phyloP scores from a whole-genome alignment of 1,140 invertebrate genomes.

The Archivesica marissinica region DNA sequence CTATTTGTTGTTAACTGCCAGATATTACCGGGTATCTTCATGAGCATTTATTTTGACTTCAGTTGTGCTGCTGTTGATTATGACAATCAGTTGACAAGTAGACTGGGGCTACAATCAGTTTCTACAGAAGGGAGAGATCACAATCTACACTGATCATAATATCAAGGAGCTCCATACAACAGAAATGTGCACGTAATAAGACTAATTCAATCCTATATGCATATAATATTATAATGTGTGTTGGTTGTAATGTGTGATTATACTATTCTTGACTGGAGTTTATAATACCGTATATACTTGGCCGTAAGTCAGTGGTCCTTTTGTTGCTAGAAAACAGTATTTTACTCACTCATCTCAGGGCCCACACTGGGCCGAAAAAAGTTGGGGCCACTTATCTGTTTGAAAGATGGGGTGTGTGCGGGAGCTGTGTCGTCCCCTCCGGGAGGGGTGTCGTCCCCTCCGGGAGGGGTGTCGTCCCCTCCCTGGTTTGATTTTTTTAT shows the following conservation, averaged over 20 bases:
- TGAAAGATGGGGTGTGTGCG: no score
- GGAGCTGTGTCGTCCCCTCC: no score
- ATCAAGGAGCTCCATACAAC: not conserved
- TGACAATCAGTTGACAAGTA: not conserved
- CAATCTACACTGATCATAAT: constrained; percentile 17
- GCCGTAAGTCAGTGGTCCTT: not conserved
- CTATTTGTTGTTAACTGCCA: no score
- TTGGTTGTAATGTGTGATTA: not conserved
- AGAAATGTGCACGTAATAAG: not conserved
- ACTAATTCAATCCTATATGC: not conserved
- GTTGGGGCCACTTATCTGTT: no score
- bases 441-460: no score
- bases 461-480: no score
- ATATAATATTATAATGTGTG: not conserved
- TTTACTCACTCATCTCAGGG: not conserved
- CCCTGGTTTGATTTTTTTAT: no score
- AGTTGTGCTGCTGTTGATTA: not conserved
- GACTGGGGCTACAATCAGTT: not conserved
- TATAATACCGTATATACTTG: not conserved
- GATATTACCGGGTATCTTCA: no score
- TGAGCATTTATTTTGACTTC: not conserved
- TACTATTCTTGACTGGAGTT: not conserved
- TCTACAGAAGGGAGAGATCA: no score
- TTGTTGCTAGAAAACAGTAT: not conserved
- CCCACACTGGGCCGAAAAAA: no score